Evolutionary conservation across 35 echinoderm and acorn worm species (phyloP), one percentile per base, ranked within the genome.

Genomic region (Lytechinus pictus): DNA sequence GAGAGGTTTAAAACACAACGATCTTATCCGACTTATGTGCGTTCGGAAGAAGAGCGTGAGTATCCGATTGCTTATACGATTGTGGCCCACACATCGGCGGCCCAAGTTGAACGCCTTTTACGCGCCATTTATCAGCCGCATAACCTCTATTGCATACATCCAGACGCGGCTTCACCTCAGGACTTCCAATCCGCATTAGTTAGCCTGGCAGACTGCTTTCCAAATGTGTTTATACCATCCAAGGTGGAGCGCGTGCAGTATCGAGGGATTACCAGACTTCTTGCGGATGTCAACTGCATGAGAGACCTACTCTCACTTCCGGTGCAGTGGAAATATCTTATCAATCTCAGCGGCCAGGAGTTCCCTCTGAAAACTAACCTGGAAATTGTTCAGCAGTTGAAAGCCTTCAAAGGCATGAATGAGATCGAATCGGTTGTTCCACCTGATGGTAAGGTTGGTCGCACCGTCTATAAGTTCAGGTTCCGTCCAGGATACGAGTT

Each of bases 301-400:
- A 53, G 21, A 55, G 97, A 96, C 27, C 89, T 97, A 28, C 44
- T 96, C 10, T 21, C 56, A 9, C 95, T 87, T 24, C 54, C 86
- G 7, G 87, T 91, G 0, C 71, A 91, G 14, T 97, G 94, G 96
- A 95, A 56, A 54, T 97, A 97, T 57, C 87, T 91, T 11, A 95
- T 97, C 9, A 97, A 97, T 71, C 61, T 97, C 1, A 72, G 88
- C 52, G 96, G 96, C 24, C 87, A 95, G 95, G 96, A 97, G 27
- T 97, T 97, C 86, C 97, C 97, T 44, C 44, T 97, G 53, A 97
- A 97, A 92, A 97, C 97, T 3, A 97, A 97, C 57, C 87, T 96
- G 21, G 97, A 97, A 33, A 96, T 97, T 56, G 95, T 97, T 8
- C 92, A 60, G 24, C 94, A 95, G 53, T 61, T 97, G 9, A 96